phyloP scores from a whole-genome alignment of 2,888 invertebrate genomes.

The Isoperla grammatica region DNA sequence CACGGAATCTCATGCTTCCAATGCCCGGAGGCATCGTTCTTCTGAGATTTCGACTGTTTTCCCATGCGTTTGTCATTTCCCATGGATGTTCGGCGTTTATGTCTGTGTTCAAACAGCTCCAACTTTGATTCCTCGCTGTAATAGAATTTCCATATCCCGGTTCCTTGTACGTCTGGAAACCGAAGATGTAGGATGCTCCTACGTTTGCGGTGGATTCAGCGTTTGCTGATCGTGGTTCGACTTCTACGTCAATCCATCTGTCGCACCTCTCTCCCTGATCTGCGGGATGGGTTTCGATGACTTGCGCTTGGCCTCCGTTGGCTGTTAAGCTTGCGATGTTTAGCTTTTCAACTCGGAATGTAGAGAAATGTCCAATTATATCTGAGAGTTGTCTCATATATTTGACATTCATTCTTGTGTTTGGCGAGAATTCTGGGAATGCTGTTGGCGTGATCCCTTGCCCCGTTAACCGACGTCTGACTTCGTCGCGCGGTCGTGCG shows the following conservation, averaged over 20 bases:
- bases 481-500: conserved; percentile 1
- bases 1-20: no score
- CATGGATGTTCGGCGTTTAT: no score
- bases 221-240: background rate
- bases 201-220: background rate
- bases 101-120: background rate
- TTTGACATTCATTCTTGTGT: conserved; percentile 9
- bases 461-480: background rate
- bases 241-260: background rate
- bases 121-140: background rate
- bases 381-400: no score
- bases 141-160: background rate
- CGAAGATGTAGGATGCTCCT: background rate
- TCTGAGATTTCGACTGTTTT: no score
- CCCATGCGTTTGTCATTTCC: no score
- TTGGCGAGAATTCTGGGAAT: conserved; percentile 5
- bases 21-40: no score
- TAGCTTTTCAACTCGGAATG: conserved; percentile 2
- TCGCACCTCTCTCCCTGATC: background rate
- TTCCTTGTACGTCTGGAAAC: background rate
- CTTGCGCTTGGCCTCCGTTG: background rate
- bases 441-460: background rate
- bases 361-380: background rate
- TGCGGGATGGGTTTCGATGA: background rate
- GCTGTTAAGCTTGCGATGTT: background rate